phyloP scores from a whole-genome alignment of 2,797 vertebrate species.

The Harpagifer antarcticus region DNA sequence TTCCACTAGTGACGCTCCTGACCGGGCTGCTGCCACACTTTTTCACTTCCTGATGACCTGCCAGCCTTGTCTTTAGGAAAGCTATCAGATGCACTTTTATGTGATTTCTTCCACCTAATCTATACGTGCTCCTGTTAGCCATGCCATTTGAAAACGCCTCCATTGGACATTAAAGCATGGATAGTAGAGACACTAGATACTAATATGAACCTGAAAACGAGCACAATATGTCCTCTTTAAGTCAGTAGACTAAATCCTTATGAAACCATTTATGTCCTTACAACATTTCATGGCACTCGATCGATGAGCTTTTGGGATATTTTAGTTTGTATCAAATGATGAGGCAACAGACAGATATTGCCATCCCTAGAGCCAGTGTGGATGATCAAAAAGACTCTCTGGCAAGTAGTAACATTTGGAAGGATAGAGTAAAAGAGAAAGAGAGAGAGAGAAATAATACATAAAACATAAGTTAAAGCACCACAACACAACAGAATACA shows the following conservation, averaged over 20 bases:
- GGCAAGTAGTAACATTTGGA: conserved; percentile 7
- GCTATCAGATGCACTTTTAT: conserved; percentile 10
- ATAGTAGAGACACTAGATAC: too few species aligned
- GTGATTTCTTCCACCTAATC: neutral
- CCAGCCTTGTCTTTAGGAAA: conserved; percentile 1
- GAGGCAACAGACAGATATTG: neutral
- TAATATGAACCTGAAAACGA: too few species aligned
- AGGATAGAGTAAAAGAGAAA: conserved; percentile 1
- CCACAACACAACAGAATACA: conserved; percentile 41
- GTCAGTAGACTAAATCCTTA: neutral
- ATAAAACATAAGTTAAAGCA: conserved; percentile 45
- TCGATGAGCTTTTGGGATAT: neutral
- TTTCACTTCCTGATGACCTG: conserved; percentile 42
- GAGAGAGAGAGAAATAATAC: conserved; percentile 41
- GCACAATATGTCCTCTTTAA: neutral
- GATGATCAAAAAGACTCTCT: conserved; percentile 13
- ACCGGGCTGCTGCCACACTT: conserved; percentile 15
- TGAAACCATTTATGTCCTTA: neutral
- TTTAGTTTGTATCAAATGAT: neutral
- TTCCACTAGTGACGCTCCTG: conserved; percentile 38
- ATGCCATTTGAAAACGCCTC: neutral
- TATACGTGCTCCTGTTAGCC: neutral
- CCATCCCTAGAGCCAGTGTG: neutral
- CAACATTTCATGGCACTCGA: neutral
- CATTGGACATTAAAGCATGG: too few species aligned